Base-by-base conservation (phyloP, 2,113 vertebrate species). In the Syngnathus floridae region DNA sequence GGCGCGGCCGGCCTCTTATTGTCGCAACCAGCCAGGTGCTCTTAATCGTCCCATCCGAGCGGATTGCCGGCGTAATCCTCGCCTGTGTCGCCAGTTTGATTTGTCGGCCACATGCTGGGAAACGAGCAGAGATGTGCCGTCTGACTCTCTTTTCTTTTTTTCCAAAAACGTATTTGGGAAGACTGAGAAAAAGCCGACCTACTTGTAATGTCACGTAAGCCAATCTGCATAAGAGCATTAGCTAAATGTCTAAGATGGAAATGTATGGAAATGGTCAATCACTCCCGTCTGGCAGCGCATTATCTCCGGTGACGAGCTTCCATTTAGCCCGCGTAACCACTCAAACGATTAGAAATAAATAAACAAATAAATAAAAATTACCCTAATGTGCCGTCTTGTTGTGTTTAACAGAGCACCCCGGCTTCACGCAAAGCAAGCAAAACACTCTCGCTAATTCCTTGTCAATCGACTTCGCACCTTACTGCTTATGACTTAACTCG, bases 1-100 rank as follows among this genome's bases (percentile, higher is more conserved):
- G 78, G 71, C 4, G 82, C 68, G 60, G 74, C 79, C 80, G 74
- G 69, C 76, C 78, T 75, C 80, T 82, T 76, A 81, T 84, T 82
- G 64, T 74, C 69, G 76, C 21, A 61, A 73, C 3, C 43, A 62
- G 65, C 67, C 75, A 64, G 79, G 69, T 69, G 76, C 75, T 79
- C 31, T 64, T 74, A 81, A 80, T 84, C 80, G 68, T 76, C 76
- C 52, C 61, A 82, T 83, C 74, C 72, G 80, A 71, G 74, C 79
- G 70, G 76, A 76, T 75, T 72, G 68, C 66, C 65, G 77, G 74
- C 56, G 71, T 43, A 76, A 67, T 72, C 48, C 73, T 86, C 78
- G 68, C 78, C 65, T 52, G 74, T 81, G 73, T 70, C 48, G 14
- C 26, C 26, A 26, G 54, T 16, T 74, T 74, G 73, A 75, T 82